Percentiles rank a stretch among this genome's conserved stretches.
These are phyloP conservation scores for Brachirus orientalis DNA, from an alignment of 2,113 vertebrate genomes.

Conservation along the genomic window DNA sequence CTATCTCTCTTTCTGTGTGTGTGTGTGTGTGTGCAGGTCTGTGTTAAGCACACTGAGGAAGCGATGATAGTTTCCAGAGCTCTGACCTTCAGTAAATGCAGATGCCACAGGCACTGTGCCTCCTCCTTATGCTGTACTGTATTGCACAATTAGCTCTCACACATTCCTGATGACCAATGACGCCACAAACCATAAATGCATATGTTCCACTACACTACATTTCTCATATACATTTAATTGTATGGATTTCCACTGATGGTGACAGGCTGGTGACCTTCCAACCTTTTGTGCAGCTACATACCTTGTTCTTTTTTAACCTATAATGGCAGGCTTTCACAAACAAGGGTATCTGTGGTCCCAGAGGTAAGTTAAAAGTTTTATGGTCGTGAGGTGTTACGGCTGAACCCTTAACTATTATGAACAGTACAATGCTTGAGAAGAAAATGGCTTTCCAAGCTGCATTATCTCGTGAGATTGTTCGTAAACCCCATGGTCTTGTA, in stretches of 20 bases:
- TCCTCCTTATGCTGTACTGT: neutral
- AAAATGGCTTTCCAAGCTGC: neutral
- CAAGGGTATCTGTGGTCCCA: conserved; percentile 1
- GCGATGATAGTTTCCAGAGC: conserved; percentile 41
- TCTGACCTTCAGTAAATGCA: conserved; percentile 26
- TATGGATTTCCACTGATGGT: neutral
- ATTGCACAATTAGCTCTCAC: conserved; percentile 31
- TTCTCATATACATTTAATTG: too few species aligned
- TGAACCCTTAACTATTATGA: too few species aligned
- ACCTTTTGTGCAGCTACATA: neutral
- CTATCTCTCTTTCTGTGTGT: neutral
- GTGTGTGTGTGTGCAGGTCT: conserved; percentile 7
- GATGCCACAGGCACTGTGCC: conserved; percentile 16
- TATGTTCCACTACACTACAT: neutral
- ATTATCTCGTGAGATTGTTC: conserved; percentile 9
- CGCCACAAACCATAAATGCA: conserved; percentile 7
- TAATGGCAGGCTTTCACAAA: conserved; percentile 12
- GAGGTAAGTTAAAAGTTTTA: conserved; percentile 19
- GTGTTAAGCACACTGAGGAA: conserved; percentile 9
- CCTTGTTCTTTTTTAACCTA: neutral
- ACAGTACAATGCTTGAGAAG: too few species aligned
- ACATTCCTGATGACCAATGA: conserved; percentile 37
- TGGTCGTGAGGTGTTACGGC: neutral
- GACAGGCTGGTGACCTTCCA: neutral
- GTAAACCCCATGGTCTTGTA: conserved; percentile 1